Conservation (phyloP, 2,888 invertebrate species). For the Arge pagana region DNA sequence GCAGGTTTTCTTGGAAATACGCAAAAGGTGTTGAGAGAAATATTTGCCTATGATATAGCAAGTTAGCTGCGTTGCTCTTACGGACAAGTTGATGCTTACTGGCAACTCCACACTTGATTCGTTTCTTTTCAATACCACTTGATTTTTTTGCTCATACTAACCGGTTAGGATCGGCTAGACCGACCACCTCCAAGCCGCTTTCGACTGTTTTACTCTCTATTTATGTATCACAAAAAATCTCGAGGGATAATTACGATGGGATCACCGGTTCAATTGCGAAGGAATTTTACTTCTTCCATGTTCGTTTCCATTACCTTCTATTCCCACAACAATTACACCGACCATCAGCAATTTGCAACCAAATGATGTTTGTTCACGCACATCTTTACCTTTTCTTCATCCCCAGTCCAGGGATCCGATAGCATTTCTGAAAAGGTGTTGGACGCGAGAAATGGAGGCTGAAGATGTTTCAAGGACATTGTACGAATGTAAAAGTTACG, state of each 20-base stretch:
- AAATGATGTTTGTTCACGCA: not conserved
- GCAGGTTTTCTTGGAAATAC: constrained; percentile 36
- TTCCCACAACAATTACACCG: too few species aligned
- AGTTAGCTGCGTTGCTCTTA: not conserved
- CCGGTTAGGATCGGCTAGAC: constrained; percentile 22
- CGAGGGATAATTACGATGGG: too few species aligned
- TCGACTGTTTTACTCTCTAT: constrained; percentile 13
- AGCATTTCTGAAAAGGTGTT: not conserved
- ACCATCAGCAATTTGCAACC: too few species aligned
- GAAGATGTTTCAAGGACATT: too few species aligned
- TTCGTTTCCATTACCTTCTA: too few species aligned
- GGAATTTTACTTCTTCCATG: too few species aligned
- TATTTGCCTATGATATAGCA: too few species aligned
- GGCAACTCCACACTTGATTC: constrained; percentile 13
- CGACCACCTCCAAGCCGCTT: constrained; percentile 12
- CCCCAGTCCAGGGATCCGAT: constrained; percentile 1
- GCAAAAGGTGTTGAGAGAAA: constrained; percentile 6
- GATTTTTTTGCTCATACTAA: constrained; percentile 18
- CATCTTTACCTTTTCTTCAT: not conserved
- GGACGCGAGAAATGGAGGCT: not conserved
- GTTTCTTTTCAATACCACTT: constrained; percentile 17
- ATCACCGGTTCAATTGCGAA: too few species aligned
- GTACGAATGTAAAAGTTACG: constrained; percentile 25
- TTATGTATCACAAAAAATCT: not conserved
- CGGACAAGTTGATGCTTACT: not conserved